phyloP scores from a whole-genome alignment of 2,797 vertebrate genomes.

The Pagetopsis macropterus region DNA sequence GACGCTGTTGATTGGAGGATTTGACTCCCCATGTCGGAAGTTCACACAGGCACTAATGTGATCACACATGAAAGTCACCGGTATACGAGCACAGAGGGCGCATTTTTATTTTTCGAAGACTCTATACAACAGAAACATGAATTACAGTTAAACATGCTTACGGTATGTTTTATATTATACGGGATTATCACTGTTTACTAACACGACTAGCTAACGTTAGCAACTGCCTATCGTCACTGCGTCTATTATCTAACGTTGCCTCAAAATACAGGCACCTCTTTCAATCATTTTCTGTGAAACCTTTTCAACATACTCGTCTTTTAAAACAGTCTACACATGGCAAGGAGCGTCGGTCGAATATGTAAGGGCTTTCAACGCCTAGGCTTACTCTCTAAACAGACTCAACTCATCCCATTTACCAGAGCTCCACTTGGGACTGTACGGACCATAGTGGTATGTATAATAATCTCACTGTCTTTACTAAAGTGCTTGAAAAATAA shows the following conservation, averaged over 20 bases:
- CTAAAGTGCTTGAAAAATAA: slow-evolving; percentile 8
- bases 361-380: slow-evolving; percentile 26
- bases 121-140: neutral
- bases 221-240: neutral
- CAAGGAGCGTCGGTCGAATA: slow-evolving; percentile 44
- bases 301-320: neutral
- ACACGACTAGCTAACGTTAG: neutral
- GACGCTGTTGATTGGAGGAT: neutral
- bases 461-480: neutral
- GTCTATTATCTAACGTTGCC: neutral
- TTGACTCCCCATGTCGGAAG: slow-evolving; percentile 36
- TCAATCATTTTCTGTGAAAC: too few species aligned
- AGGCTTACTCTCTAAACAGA: neutral
- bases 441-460: slow-evolving; percentile 72
- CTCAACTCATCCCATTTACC: neutral
- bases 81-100: neutral
- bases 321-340: slow-evolving; percentile 38
- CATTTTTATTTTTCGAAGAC: neutral
- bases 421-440: slow-evolving; percentile 10
- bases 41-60: neutral
- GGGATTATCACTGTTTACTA: neutral
- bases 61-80: slow-evolving; percentile 59
- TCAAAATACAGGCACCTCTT: neutral
- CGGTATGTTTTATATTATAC: neutral
- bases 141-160: neutral